Conservation (phyloP, 2,888 invertebrate species). For the Drosophila mimica region DNA sequence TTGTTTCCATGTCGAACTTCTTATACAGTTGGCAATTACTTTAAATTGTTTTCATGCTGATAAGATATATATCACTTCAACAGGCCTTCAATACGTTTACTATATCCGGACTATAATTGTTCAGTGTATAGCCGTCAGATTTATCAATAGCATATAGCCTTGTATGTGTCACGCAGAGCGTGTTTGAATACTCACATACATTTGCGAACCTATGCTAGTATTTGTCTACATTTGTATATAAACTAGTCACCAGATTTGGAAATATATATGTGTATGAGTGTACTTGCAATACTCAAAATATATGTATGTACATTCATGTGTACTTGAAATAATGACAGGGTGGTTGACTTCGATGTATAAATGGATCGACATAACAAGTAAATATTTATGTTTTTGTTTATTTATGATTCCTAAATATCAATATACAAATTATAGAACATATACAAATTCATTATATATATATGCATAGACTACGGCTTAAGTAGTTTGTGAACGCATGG, state of each 20-base stretch:
- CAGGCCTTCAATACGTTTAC: neutral
- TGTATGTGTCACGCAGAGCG: neutral
- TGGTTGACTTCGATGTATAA: neutral
- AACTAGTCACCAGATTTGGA: neutral
- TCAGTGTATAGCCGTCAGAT: neutral
- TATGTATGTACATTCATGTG: neutral
- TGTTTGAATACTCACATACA: neutral
- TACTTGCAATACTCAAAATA: neutral
- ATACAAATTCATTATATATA: slow-evolving; percentile 69
- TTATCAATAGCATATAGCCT: neutral
- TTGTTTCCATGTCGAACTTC: neutral
- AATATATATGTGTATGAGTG: neutral
- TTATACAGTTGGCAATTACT: neutral
- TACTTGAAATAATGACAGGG: neutral
- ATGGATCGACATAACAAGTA: slow-evolving; percentile 39
- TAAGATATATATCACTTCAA: neutral
- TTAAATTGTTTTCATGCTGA: neutral
- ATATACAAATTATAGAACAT: slow-evolving; percentile 80
- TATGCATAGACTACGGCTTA: slow-evolving; percentile 68
- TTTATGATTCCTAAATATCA: slow-evolving; percentile 77
- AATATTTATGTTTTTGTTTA: slow-evolving; percentile 64
- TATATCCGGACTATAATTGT: neutral
- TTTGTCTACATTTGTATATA: neutral
- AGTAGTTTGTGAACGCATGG: slow-evolving; percentile 65
- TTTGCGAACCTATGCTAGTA: neutral